Conservation (phyloP, 2,888 invertebrate genomes). For the Lasioglossum malachurum region DNA sequence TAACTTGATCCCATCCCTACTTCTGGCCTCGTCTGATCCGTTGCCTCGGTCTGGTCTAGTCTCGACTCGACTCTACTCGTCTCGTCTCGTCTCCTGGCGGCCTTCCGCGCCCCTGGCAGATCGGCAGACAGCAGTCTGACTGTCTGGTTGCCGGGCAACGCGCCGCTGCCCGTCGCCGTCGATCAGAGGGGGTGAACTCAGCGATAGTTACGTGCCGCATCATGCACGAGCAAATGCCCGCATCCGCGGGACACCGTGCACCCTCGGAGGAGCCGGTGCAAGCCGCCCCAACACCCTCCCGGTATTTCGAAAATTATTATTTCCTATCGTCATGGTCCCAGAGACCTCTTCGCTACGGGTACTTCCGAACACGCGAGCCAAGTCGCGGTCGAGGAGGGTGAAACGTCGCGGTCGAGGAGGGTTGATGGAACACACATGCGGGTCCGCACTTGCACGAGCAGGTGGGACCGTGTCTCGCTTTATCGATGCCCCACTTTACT, state of each 20-base stretch:
- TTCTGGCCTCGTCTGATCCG: constrained; percentile 31
- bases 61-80: constrained; percentile 13
- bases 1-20: neutral
- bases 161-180: constrained; percentile 74
- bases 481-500: neutral
- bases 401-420: neutral
- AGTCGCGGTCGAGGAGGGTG: too few relatives aligned
- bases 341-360: neutral
- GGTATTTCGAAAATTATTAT: neutral
- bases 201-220: constrained; percentile 61
- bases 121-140: constrained; percentile 80
- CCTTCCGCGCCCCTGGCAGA: constrained; percentile 70
- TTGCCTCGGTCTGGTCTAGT: constrained; percentile 2
- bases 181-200: constrained; percentile 76
- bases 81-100: constrained; percentile 44
- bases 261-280: neutral
- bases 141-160: constrained; percentile 83
- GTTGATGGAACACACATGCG: neutral
- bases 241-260: neutral
- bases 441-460: neutral
- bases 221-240: constrained; percentile 61
- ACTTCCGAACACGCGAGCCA: neutral
- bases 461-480: constrained; percentile 1
- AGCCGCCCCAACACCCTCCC: neutral
- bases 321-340: neutral